Evolutionary conservation across 2,797 vertebrate species (phyloP).

Genomic region (Melanotaenia boesemani): DNA sequence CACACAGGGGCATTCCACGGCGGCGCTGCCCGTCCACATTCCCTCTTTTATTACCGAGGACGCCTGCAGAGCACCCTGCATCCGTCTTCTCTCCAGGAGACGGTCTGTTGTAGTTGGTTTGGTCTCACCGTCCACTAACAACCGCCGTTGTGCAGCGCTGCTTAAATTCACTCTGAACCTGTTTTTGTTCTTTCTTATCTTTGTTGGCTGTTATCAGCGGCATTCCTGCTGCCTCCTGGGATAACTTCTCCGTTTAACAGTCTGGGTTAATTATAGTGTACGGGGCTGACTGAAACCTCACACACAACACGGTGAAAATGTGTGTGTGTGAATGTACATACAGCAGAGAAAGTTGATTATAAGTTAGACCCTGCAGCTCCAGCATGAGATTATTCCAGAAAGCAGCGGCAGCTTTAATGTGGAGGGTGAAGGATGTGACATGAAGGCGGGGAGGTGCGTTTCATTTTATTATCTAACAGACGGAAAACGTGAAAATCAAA

Average conservation of each 20-base stretch:
- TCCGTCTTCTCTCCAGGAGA: slow-evolving; percentile 47
- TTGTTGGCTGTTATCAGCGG: background rate
- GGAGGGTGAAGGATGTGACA: no score
- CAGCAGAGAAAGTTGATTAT: background rate
- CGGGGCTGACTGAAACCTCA: background rate
- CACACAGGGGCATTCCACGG: slow-evolving; percentile 63
- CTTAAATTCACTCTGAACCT: background rate
- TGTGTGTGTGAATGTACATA: slow-evolving; percentile 1
- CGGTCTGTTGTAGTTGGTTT: background rate
- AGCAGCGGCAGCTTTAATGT: no score
- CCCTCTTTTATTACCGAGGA: slow-evolving; percentile 49
- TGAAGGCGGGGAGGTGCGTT: no score
- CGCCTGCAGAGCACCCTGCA: slow-evolving; percentile 44
- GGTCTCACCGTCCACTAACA: background rate
- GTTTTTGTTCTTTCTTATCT: slow-evolving; percentile 9
- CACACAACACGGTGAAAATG: background rate
- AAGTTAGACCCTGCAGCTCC: no score
- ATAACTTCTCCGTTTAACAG: background rate
- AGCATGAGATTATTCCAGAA: no score
- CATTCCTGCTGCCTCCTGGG: background rate
- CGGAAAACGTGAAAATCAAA: no score
- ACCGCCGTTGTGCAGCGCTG: background rate
- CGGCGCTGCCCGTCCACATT: slow-evolving; percentile 38
- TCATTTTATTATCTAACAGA: no score
- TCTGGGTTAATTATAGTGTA: slow-evolving; percentile 25